Base-by-base conservation (phyloP, 1,140 invertebrate species). In the Sitophilus oryzae region DNA sequence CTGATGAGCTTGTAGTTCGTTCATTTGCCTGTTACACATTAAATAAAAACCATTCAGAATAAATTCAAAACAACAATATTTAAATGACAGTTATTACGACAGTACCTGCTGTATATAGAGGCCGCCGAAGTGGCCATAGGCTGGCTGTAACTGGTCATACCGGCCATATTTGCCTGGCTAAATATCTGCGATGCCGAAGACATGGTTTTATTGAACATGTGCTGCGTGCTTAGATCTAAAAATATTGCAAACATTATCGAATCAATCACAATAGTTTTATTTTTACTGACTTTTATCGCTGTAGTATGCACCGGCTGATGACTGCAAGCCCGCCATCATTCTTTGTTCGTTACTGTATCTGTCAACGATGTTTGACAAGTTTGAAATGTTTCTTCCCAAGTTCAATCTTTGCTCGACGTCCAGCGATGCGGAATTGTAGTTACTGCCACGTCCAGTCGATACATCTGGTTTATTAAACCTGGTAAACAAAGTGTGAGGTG, bases 361-460 rank as follows among this genome's bases (percentile, higher is more conserved):
- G 50, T 81, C 79, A 19, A 81, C 71, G 65, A 82, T 79, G 64
- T 80, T 79, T n/a, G 79, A 77, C 35, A 81, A 68, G 65, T 75
- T 79, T n/a, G 79, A 77, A 35, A 81, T 68, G 65, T 75, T 79
- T 15, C 77, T 70, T 22, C 77, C 59, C 38, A 73, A 72, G 52
- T 57, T 57, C 35, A 66, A 54, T 3, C 61, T 58, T 45, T 66
- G 67, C 21, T 69, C 67, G 40, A 69, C 57, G 25, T 66, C 63
- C 22, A 69, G 8, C 1, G 53, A 37, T 2, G 62, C 19, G 3
- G 65, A 51, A 44, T 54, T 66, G 35, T 66, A 70, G n/a, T 49
- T 63, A 3, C 57, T 54, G 38, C 66, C 48, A 1, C 58, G 63
- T 30, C 5, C 63, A 30, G 19, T 46, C 23, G n/a, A n/a, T n/a